Evolutionary conservation across 2,888 invertebrate genomes (phyloP).

Genomic region (Germaria angustata): DNA sequence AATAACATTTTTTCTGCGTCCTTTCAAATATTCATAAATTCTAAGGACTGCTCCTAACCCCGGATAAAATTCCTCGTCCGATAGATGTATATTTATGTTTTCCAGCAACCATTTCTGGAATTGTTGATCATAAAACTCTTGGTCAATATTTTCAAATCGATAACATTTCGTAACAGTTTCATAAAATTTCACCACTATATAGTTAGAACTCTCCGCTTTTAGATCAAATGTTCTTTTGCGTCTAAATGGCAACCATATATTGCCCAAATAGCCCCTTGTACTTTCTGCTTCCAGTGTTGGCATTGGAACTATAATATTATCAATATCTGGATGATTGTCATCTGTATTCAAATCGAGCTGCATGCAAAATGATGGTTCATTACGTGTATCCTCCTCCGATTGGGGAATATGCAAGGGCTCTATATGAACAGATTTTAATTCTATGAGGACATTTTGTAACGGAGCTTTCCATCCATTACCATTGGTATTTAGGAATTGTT

Average conservation of each 20-base stretch:
- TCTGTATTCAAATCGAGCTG: conserved; percentile 71
- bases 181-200: conserved; percentile 76
- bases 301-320: conserved; percentile 75
- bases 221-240: conserved; percentile 76
- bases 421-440: conserved; percentile 68
- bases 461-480: conserved; percentile 78
- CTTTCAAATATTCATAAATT: conserved; percentile 72
- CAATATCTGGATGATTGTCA: conserved; percentile 68
- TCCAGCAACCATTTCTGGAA: conserved; percentile 76
- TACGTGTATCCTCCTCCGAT: neutral
- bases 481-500: conserved; percentile 76
- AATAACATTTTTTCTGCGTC: conserved; percentile 33
- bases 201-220: conserved; percentile 72
- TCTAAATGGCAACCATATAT: conserved; percentile 77
- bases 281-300: conserved; percentile 75
- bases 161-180: conserved; percentile 75
- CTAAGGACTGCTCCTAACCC: conserved; percentile 77
- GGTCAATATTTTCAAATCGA: conserved; percentile 72
- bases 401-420: conserved; percentile 69
- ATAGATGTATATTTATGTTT: conserved; percentile 74
- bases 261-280: conserved; percentile 71
- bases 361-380: conserved; percentile 72
- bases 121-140: conserved; percentile 73
- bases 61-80: conserved; percentile 77
- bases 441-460: conserved; percentile 69